Evolutionary conservation across 2,888 invertebrate species (phyloP).

Genomic region (Drosophila melanosoma): DNA sequence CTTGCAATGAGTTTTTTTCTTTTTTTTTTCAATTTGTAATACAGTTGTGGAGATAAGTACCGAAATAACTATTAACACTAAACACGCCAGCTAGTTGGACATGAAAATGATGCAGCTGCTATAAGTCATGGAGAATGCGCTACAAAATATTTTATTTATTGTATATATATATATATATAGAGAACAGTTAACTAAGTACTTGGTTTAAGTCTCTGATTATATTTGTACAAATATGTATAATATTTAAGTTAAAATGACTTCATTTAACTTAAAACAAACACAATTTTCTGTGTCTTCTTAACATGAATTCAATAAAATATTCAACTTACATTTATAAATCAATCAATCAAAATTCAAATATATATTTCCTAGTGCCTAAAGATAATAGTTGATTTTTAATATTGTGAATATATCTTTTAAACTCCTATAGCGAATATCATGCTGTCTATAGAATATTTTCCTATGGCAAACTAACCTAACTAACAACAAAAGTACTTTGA

Average conservation of each 20-base stretch:
- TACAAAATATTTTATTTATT: background rate
- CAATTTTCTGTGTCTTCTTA: background rate
- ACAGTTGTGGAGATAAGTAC: background rate
- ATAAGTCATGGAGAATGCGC: background rate
- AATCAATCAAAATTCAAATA: background rate
- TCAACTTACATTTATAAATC: background rate
- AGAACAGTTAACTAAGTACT: background rate
- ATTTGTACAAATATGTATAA: background rate
- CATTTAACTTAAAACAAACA: background rate
- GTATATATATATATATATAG: background rate
- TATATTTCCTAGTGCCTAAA: background rate
- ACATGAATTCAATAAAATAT: background rate
- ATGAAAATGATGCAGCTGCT: background rate
- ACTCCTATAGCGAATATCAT: background rate
- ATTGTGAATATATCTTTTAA: background rate
- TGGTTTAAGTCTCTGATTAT: background rate
- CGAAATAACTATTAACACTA: background rate
- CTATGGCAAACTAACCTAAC: background rate
- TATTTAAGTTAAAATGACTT: background rate
- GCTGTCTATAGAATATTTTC: background rate
- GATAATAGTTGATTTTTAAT: background rate
- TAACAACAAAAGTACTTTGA: background rate
- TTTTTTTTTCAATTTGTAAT: conserved; percentile 6
- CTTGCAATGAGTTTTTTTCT: conserved; percentile 14
- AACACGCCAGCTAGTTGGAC: background rate